phyloP scores from a whole-genome alignment of 2,888 invertebrate genomes.

The Terebella lapidaria region DNA sequence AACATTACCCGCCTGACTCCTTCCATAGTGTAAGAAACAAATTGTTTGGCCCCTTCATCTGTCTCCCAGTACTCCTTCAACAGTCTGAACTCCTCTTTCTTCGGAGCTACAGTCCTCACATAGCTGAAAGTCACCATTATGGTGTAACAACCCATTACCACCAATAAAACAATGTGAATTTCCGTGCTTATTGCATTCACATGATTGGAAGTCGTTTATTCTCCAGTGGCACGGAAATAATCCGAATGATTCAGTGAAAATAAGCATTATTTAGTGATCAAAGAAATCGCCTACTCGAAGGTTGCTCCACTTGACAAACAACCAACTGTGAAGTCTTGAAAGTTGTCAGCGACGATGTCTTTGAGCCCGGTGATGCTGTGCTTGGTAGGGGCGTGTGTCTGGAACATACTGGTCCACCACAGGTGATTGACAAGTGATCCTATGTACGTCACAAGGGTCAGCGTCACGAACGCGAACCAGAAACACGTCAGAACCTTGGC shows the following conservation, averaged over 20 bases:
- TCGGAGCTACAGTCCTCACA: slow-evolving; percentile 11
- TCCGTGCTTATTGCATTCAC: no score
- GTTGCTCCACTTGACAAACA: slow-evolving; percentile 6
- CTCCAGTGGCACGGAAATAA: no score
- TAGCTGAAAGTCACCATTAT: no score
- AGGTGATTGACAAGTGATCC: slow-evolving; percentile 19
- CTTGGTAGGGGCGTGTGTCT: slow-evolving; percentile 2
- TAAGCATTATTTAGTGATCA: not conserved
- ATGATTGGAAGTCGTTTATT: no score
- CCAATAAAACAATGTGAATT: no score
- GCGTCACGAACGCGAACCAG: slow-evolving; percentile 23
- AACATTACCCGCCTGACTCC: not conserved
- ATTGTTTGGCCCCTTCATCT: slow-evolving; percentile 5
- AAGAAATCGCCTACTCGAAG: slow-evolving; percentile 5
- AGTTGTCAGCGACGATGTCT: slow-evolving; percentile 10
- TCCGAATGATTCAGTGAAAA: no score
- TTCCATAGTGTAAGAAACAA: not conserved
- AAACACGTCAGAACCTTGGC: slow-evolving; percentile 13
- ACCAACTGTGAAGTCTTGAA: slow-evolving; percentile 9
- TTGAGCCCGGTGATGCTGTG: slow-evolving; percentile 6
- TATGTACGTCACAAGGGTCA: slow-evolving; percentile 21
- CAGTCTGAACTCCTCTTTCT: slow-evolving; percentile 7
- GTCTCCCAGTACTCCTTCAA: slow-evolving; percentile 11
- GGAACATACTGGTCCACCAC: slow-evolving; percentile 22
- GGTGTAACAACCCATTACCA: no score